phyloP scores from a whole-genome alignment of 2,888 invertebrate species.

The Congeria kusceri region DNA sequence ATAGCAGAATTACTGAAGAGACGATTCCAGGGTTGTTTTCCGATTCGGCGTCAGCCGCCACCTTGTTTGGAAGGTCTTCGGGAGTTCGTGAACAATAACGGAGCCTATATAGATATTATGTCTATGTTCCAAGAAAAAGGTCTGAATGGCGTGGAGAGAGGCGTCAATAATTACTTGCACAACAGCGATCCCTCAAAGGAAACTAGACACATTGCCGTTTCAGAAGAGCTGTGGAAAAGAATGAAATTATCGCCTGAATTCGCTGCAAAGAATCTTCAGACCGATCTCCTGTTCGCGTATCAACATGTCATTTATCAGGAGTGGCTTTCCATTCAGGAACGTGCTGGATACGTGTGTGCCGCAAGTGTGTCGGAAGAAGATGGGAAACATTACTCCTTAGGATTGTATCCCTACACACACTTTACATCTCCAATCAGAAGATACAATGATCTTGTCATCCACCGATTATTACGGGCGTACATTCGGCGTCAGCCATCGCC shows the following conservation, averaged over 20 bases:
- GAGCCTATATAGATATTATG: constrained; percentile 42
- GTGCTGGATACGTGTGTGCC: constrained; percentile 57
- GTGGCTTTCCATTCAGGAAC: constrained; percentile 62
- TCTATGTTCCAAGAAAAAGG: constrained; percentile 46
- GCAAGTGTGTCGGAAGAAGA: constrained; percentile 24
- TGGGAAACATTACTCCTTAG: constrained; percentile 62
- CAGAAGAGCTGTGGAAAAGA: constrained; percentile 11
- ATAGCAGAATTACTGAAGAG: constrained; percentile 49
- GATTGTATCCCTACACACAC: constrained; percentile 59
- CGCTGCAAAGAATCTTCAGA: constrained; percentile 41
- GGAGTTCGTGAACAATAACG: constrained; percentile 37
- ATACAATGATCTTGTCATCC: constrained; percentile 55
- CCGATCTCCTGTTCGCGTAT: constrained; percentile 56
- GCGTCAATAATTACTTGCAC: constrained; percentile 2
- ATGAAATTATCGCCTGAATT: background rate
- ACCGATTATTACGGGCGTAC: constrained; percentile 65
- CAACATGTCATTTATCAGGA: constrained; percentile 50
- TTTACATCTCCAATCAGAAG: constrained; percentile 67
- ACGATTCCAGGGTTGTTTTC: constrained; percentile 43
- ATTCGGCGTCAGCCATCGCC: constrained; percentile 41
- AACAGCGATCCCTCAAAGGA: background rate
- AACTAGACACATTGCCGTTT: constrained; percentile 9
- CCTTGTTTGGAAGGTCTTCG: constrained; percentile 45
- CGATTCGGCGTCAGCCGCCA: constrained; percentile 59
- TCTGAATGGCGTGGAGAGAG: background rate